Percentiles rank a stretch among this genome's conserved stretches.
Evolutionary conservation across 2,113 vertebrate species (phyloP).

Genomic region (Ophiodon elongatus): DNA sequence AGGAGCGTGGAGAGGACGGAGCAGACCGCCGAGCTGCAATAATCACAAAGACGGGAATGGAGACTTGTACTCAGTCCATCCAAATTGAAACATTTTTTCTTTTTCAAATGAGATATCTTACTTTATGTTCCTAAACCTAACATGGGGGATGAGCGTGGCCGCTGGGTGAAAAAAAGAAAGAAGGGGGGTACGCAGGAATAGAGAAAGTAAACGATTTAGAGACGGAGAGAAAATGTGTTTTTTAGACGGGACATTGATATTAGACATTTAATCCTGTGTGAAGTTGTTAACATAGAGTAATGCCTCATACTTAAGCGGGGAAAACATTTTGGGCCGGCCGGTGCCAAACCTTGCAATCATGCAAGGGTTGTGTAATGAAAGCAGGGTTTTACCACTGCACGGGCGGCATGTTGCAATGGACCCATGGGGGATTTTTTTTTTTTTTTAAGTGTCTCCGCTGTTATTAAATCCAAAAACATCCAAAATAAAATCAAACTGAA

Average conservation of each 20-base stretch:
- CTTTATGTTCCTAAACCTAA: not conserved
- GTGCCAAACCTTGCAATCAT: constrained; percentile 70
- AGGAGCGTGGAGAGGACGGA: not conserved
- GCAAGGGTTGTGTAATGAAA: constrained; percentile 77
- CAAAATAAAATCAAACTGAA: constrained; percentile 1
- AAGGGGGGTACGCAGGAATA: constrained; percentile 9
- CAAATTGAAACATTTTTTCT: not conserved
- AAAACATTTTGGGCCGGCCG: constrained; percentile 66
- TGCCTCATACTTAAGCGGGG: constrained; percentile 74
- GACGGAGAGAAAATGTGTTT: constrained; percentile 44
- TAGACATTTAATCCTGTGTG: constrained; percentile 79
- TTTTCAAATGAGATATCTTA: constrained; percentile 20
- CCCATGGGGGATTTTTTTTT: not conserved
- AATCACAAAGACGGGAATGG: constrained; percentile 2
- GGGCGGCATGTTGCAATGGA: constrained; percentile 19
- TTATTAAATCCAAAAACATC: constrained; percentile 32
- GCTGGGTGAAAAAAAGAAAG: not conserved
- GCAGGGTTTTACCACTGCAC: constrained; percentile 49
- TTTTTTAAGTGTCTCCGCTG: constrained; percentile 2
- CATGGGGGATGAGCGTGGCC: not conserved
- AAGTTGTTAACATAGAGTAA: constrained; percentile 76
- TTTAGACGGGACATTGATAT: constrained; percentile 63
- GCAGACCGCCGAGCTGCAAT: constrained; percentile 17
- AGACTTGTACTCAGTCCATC: constrained; percentile 3
- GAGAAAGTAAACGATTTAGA: constrained; percentile 26